These are phyloP conservation scores for Erpobdella octoculata DNA, from an alignment of 2,888 invertebrate species.

Conservation along the genomic window DNA sequence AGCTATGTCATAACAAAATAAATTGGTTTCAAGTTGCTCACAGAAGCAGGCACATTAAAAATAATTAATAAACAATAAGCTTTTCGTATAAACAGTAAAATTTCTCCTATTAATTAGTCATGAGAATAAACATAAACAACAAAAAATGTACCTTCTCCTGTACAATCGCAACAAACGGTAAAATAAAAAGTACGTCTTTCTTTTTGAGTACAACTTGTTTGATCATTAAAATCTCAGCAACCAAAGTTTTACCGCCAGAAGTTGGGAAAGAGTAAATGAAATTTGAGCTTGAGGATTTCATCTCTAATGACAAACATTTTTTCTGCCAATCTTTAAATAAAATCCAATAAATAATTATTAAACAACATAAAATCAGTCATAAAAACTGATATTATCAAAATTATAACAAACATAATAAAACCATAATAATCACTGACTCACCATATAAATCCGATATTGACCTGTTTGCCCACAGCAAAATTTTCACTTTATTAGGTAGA, in stretches of 20 bases:
- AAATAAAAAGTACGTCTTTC: constrained; percentile 75
- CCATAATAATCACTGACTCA: constrained; percentile 49
- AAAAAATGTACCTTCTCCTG: constrained; percentile 74
- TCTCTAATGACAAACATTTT: constrained; percentile 74
- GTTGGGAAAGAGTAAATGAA: constrained; percentile 87
- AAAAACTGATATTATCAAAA: neutral
- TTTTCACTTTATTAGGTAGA: constrained; percentile 64
- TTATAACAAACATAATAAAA: neutral
- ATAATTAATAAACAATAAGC: neutral
- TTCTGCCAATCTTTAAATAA: constrained; percentile 95
- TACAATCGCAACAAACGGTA: constrained; percentile 91
- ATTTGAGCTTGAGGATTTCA: constrained; percentile 67
- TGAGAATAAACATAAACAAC: neutral
- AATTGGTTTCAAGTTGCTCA: neutral
- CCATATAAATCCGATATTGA: constrained; percentile 76
- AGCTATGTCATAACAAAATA: neutral
- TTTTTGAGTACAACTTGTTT: constrained; percentile 71
- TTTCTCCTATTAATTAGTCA: neutral
- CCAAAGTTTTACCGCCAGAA: constrained; percentile 91
- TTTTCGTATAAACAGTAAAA: constrained; percentile 4
- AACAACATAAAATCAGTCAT: neutral
- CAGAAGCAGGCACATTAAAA: neutral
- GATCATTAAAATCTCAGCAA: constrained; percentile 87
- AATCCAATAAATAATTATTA: constrained; percentile 22
- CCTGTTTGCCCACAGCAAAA: constrained; percentile 66